Conservation (phyloP, 2,888 invertebrate genomes). For the Griposia aprilina region DNA sequence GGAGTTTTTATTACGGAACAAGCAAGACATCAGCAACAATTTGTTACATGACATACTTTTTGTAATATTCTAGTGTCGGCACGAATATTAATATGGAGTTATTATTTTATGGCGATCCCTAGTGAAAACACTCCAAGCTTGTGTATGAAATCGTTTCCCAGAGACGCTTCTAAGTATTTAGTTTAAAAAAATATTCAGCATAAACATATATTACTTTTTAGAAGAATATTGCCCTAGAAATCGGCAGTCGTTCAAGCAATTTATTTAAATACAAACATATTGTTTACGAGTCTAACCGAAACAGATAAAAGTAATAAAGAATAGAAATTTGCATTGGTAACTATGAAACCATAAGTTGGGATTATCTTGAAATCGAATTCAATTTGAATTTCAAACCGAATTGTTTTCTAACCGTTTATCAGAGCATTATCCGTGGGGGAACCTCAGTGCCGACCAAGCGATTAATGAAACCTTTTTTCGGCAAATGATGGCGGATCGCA, state of each 20-base stretch:
- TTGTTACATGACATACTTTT: conserved; percentile 54
- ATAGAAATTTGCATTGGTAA: conserved; percentile 30
- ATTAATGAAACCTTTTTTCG: conserved; percentile 69
- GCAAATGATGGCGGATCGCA: conserved; percentile 57
- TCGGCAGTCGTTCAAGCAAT: neutral
- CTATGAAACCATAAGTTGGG: conserved; percentile 60
- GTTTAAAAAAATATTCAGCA: conserved; percentile 2
- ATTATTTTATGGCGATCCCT: conserved; percentile 31
- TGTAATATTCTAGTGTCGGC: conserved; percentile 40
- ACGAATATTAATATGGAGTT: conserved; percentile 36
- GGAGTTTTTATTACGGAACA: conserved; percentile 79
- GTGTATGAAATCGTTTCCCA: conserved; percentile 23
- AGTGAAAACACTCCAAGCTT: conserved; percentile 20
- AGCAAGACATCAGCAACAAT: conserved; percentile 81
- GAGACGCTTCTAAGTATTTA: conserved; percentile 4
- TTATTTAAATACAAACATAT: neutral
- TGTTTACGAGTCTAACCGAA: neutral
- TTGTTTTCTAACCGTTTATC: conserved; percentile 73
- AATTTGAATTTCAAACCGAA: conserved; percentile 72
- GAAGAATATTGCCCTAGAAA: neutral
- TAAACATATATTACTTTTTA: neutral
- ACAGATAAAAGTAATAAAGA: conserved; percentile 2
- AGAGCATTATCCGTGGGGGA: conserved; percentile 64
- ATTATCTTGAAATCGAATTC: conserved; percentile 70
- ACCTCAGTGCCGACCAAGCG: conserved; percentile 60